phyloP scores from a whole-genome alignment of 2,113 vertebrate species.

The Perca fluviatilis region DNA sequence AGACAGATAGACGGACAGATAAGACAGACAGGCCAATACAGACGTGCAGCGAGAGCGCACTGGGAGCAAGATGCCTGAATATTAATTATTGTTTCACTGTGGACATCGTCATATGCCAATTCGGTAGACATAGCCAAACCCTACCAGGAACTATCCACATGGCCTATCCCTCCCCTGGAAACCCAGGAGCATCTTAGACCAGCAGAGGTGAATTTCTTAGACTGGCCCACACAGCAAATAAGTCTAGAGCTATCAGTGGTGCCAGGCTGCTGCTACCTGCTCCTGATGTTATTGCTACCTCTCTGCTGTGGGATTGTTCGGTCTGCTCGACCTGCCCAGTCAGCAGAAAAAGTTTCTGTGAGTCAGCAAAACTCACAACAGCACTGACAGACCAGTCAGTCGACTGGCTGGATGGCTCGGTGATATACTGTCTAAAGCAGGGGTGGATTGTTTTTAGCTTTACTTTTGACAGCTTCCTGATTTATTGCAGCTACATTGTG shows the following conservation, averaged over 20 bases:
- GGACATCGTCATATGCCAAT: too few species aligned
- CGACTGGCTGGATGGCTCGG: constrained; percentile 12
- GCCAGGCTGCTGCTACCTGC: constrained; percentile 55
- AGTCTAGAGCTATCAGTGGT: neutral
- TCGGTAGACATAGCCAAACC: too few species aligned
- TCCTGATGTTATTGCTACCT: constrained; percentile 58
- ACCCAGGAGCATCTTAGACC: neutral
- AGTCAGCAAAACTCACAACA: constrained; percentile 69
- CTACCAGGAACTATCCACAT: neutral
- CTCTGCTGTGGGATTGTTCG: constrained; percentile 43
- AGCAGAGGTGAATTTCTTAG: neutral
- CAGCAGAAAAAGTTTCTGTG: constrained; percentile 62
- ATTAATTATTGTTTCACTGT: too few species aligned
- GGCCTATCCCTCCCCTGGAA: neutral
- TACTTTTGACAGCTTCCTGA: constrained; percentile 1
- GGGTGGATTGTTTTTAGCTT: neutral
- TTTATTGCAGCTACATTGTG: neutral
- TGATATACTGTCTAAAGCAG: constrained; percentile 16
- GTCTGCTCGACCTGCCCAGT: constrained; percentile 44
- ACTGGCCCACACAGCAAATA: neutral
- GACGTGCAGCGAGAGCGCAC: too few species aligned
- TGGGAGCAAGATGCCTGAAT: too few species aligned
- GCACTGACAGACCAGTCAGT: constrained; percentile 30
- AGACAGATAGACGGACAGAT: too few species aligned
- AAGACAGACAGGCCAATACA: too few species aligned